These are phyloP conservation scores for Catagonus wagneri DNA, from an alignment of 2,113 vertebrate genomes.

Conservation along the genomic window DNA sequence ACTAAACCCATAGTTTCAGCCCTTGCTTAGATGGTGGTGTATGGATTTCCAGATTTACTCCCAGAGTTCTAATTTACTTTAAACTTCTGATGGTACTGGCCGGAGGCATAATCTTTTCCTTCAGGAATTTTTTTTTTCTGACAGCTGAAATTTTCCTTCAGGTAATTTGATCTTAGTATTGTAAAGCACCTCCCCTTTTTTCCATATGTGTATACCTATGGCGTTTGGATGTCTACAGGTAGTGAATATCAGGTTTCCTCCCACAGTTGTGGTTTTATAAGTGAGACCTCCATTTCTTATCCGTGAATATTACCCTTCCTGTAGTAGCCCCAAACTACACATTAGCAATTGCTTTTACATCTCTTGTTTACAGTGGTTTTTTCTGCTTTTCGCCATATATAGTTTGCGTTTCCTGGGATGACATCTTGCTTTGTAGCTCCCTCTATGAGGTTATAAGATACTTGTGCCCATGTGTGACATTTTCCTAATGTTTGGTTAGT, in stretches of 20 bases:
- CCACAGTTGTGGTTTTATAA: conserved; percentile 32
- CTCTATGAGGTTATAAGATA: not conserved
- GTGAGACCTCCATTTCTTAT: not conserved
- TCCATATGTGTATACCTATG: not conserved
- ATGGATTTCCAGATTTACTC: conserved; percentile 12
- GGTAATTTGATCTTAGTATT: conserved; percentile 43
- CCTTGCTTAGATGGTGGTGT: not conserved
- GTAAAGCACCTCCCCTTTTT: not conserved
- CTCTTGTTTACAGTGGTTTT: not conserved
- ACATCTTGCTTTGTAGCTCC: conserved; percentile 31
- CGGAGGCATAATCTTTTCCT: conserved; percentile 32
- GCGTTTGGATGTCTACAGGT: not conserved
- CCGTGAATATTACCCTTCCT: not conserved
- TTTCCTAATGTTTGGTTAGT: conserved; percentile 15
- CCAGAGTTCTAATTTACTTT: conserved; percentile 60
- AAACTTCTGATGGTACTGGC: conserved; percentile 28
- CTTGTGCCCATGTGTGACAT: conserved; percentile 23
- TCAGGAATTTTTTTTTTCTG: conserved; percentile 23
- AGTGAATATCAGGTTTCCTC: not conserved
- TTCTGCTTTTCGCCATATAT: not conserved
- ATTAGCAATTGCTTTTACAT: not conserved
- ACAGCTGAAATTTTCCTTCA: conserved; percentile 28
- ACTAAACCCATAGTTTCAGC: conserved; percentile 26
- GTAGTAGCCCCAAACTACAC: not conserved
- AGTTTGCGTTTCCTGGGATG: conserved; percentile 43